Base-by-base conservation (phyloP, 1,140 invertebrate genomes). In the Drosophila persimilis region DNA sequence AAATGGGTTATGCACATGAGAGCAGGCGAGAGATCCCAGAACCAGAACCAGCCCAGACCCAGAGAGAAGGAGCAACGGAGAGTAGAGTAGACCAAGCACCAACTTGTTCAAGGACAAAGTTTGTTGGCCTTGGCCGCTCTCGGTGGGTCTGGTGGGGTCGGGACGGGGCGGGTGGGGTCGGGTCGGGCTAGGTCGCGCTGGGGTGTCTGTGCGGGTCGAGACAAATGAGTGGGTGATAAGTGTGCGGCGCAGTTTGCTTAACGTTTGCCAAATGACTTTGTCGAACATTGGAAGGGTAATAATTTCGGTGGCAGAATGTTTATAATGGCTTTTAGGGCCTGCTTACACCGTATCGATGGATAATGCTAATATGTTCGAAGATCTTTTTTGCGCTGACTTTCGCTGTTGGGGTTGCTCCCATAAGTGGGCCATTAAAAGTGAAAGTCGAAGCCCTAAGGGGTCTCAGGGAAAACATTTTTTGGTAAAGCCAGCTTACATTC, bases 21-120 rank as follows among this genome's bases (percentile, higher is more conserved):
- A 39, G 35, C 35, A 39, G 35, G 11, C 11, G 35, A 13, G 35
- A 39, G 35, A 39, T 13, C 3, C 41, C 62, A 41, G 9, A 35
- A 31, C 41, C 47, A 50, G 44, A 51, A 39, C 8, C 29, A 31
- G 7, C 43, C 31, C 31, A 35, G 31, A 35, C 35, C 35, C 9
- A 4, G 35, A 39, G 7, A 35, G 31, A 8, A 35, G 35, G 3
- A 35, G 35, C 11, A 39, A 39, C 11, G 9, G 39, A 20, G 51
- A 72, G 61, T 63, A 62, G 66, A 72, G 58, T 61, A 62, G 66
- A 60, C 54, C 56, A 39, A 54, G 47, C 46, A 29, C 35, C 57
- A 44, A 13, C n/a, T 20, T 51, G 29, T 48, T 86, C 83, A 86
- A 86, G 81, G 81, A 81, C 81, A 77, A 88, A 86, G 83, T 88